A percentile compares a stretch with the other conserved stretches of the same genome.
Conservation (phyloP, 2,797 vertebrate species). For the Manis pentadactyla region DNA sequence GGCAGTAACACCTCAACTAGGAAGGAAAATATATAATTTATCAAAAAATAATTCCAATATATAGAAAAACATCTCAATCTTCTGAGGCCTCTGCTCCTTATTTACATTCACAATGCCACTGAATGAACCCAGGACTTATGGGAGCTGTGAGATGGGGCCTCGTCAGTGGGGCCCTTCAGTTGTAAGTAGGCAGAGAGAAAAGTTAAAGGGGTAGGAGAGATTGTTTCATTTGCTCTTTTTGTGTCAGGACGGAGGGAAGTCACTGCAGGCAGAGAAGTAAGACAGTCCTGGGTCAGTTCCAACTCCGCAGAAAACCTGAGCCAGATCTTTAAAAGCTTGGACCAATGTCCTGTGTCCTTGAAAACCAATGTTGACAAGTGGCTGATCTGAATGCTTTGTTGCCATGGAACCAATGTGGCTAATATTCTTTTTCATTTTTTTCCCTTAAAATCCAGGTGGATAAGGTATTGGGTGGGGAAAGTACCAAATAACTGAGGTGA, state of each 20-base stretch:
- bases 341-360: conserved; percentile 52
- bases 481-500: conserved; percentile 51
- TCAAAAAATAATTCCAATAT: conserved; percentile 83
- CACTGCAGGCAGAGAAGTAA: conserved; percentile 5
- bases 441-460: conserved; percentile 43
- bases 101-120: conserved; percentile 72
- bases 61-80: conserved; percentile 76
- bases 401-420: conserved; percentile 35
- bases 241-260: not conserved
- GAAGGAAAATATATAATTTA: conserved; percentile 81
- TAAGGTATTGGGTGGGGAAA: not conserved
- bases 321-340: conserved; percentile 11
- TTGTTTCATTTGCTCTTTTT: conserved; percentile 57
- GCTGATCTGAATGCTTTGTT: conserved; percentile 39
- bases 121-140: conserved; percentile 32
- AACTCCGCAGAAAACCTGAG: not conserved
- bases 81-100: conserved; percentile 56
- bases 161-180: not conserved
- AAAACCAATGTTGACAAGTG: conserved; percentile 35
- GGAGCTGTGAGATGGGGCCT: not conserved
- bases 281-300: conserved; percentile 34
- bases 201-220: not conserved
- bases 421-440: not conserved
- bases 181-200: not conserved
- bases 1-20: conserved; percentile 55